These are phyloP conservation scores for Rhynchomys soricoides DNA, from an alignment of 2,113 vertebrate genomes.

Conservation along the genomic window DNA sequence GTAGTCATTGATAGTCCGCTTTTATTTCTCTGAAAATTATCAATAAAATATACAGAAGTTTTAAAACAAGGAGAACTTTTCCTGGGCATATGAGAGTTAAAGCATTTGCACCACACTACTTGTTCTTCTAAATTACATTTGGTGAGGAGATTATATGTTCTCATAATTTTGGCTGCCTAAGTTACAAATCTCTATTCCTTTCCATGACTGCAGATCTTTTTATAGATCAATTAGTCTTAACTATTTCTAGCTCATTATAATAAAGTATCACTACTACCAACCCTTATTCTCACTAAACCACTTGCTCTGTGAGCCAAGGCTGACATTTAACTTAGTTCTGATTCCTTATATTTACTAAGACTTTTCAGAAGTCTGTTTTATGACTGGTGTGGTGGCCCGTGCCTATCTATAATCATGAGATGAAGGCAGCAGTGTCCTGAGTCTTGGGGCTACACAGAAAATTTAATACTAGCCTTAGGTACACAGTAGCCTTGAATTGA, in stretches of 20 bases:
- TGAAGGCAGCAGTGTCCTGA: neutral
- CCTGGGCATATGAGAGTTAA: neutral
- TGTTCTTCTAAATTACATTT: constrained; percentile 37
- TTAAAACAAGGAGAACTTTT: constrained; percentile 25
- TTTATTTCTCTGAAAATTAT: constrained; percentile 47
- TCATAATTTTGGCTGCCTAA: constrained; percentile 31
- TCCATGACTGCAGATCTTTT: constrained; percentile 2
- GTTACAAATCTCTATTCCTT: constrained; percentile 51
- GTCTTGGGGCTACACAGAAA: neutral
- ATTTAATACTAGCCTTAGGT: neutral
- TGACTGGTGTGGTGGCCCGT: neutral
- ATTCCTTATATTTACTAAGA: neutral
- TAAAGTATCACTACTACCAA: neutral
- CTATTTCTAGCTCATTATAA: constrained; percentile 40
- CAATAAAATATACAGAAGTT: neutral
- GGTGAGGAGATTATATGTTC: neutral
- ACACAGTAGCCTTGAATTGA: neutral
- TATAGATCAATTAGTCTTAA: constrained; percentile 42
- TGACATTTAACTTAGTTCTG: constrained; percentile 53
- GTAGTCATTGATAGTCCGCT: neutral
- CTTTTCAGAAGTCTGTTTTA: constrained; percentile 44
- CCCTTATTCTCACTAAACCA: constrained; percentile 43
- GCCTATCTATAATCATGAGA: neutral
- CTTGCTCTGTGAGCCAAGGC: neutral
- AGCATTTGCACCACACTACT: neutral